These are phyloP conservation scores for Cerastoderma edule DNA, from an alignment of 2,888 invertebrate species.

Conservation along the genomic window DNA sequence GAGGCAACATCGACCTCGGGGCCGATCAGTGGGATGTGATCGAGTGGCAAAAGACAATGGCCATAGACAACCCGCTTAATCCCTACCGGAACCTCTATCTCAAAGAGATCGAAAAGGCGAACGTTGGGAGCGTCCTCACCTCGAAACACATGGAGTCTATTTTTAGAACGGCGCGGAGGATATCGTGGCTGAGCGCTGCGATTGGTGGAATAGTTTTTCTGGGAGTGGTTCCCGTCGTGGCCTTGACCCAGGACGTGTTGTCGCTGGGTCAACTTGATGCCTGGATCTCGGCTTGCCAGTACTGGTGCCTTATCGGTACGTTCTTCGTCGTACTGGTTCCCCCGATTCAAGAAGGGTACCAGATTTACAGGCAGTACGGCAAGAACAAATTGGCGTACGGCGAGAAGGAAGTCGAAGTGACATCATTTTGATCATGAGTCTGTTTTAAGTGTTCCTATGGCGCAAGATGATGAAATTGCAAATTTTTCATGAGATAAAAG, in stretches of 20 bases:
- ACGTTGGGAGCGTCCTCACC: conserved; percentile 40
- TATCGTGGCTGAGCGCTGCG: conserved; percentile 31
- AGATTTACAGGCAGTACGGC: conserved; percentile 41
- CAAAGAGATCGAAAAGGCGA: conserved; percentile 64
- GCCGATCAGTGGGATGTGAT: conserved; percentile 34
- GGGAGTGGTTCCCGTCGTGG: conserved; percentile 41
- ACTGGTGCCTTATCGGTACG: conserved; percentile 52
- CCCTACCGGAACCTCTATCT: conserved; percentile 67
- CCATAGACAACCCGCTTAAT: conserved; percentile 74
- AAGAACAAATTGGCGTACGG: conserved; percentile 10
- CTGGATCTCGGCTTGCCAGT: conserved; percentile 50
- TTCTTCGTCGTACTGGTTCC: conserved; percentile 52
- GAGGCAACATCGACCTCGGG: too few species aligned
- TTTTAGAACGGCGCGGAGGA: conserved; percentile 21
- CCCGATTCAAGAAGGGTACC: conserved; percentile 48
- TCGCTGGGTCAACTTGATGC: conserved; percentile 29
- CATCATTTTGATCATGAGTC: not conserved
- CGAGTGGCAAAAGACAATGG: conserved; percentile 73
- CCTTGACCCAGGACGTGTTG: conserved; percentile 41
- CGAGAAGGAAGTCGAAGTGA: not conserved
- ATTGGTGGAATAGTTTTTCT: conserved; percentile 40
- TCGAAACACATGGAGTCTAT: conserved; percentile 46
- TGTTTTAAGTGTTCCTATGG: too few species aligned
- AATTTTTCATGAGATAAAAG: too few species aligned
- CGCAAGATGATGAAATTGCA: too few species aligned